Base-by-base conservation (phyloP, 2,888 invertebrate species). In the Dermolepida albohirtum region DNA sequence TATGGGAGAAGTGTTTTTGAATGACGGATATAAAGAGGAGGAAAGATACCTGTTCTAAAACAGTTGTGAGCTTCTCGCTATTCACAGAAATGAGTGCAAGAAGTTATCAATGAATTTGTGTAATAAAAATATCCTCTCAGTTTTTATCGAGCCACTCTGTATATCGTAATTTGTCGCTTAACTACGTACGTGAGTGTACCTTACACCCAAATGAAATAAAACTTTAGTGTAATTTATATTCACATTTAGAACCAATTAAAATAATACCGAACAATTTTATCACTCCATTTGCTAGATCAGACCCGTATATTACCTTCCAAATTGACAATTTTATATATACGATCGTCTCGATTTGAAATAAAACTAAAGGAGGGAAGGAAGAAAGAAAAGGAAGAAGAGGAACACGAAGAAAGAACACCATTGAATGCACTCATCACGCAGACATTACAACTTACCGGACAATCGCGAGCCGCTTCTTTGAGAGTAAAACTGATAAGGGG, bases 401-500 rank as follows among this genome's bases (percentile, higher is more conserved):
- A 50, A 51, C 64, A 52, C 50, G 52, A 51, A 69, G 43, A 16
- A 44, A 22, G 22, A 22, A 34, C 14, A 54, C 27, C 22, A 59
- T 59, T 59, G 44, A 59, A 47, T 5, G 65, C 69, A 71, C 71
- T 72, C 72, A 69, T 73, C 75, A 74, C 74, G 74, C 74, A 73
- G 64, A 66, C 68, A 70, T 71, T 72, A 73, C 75, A 75, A 73
- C 72, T 74, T 71, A 70, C 67, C 65, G 70, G 74, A 74, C 75
- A 73, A 71, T 71, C 67, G 68, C 67, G 62, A 71, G 71, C 74
- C 74, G 76, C 75, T 75, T 74, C 71, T 72, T 73, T 73, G 70
- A 71, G 70, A 71, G 65, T 69, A 71, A 29, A 73, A 59, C 47
- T 54, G 78, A 79, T 78, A 78, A 78, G 49, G 76, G 73, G 73